phyloP scores from a whole-genome alignment of 2,888 invertebrate genomes.

The Harmothoe impar region DNA sequence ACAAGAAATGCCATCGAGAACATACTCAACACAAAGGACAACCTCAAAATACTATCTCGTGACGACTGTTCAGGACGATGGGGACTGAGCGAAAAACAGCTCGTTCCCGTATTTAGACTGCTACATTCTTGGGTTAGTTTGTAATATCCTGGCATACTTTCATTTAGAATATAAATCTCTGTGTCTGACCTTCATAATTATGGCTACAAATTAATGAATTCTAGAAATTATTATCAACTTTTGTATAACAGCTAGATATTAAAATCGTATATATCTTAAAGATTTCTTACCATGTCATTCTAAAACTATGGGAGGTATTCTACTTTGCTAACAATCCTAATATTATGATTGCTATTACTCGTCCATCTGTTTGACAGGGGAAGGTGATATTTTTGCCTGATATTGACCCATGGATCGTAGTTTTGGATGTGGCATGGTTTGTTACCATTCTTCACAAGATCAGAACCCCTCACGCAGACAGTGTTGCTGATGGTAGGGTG shows the following conservation, averaged over 20 bases:
- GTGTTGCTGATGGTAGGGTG: not conserved
- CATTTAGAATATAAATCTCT: too few relatives aligned
- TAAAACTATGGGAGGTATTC: too few relatives aligned
- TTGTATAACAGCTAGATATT: too few relatives aligned
- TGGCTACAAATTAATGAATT: too few relatives aligned
- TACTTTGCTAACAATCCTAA: too few relatives aligned
- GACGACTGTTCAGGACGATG: not conserved
- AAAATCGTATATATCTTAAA: too few relatives aligned
- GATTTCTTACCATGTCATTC: too few relatives aligned
- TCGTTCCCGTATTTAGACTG: not conserved
- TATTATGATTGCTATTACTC: too few relatives aligned
- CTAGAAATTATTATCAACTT: too few relatives aligned
- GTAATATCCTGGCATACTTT: too few relatives aligned
- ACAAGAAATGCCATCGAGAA: not conserved
- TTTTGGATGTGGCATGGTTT: conserved; percentile 31
- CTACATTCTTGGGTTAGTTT: conserved; percentile 9
- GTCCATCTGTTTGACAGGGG: too few relatives aligned
- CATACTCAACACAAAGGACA: not conserved
- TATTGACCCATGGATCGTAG: not conserved
- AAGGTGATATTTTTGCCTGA: not conserved
- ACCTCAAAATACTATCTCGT: not conserved
- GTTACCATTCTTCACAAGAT: not conserved
- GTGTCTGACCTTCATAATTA: too few relatives aligned
- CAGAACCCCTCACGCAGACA: not conserved
- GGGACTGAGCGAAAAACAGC: not conserved